Percentiles rank a stretch among this genome's conserved stretches.
Evolutionary conservation across 2,888 invertebrate species (phyloP).

Genomic region (Platerodrilus igneus): DNA sequence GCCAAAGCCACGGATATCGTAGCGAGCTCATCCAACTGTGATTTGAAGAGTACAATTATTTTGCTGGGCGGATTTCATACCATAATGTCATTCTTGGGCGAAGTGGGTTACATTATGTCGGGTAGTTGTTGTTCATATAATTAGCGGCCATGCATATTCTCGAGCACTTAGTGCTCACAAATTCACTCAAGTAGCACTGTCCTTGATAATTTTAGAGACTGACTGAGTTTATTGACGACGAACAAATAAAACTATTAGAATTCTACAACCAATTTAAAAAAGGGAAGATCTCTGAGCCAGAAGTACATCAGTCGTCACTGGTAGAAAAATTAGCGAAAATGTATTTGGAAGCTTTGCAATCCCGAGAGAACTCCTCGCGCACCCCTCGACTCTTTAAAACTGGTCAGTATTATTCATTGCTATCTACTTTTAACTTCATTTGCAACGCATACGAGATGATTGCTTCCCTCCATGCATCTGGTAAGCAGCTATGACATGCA

Average conservation of each 20-base stretch:
- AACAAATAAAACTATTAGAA: conserved; percentile 6
- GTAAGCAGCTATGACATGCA: conserved; percentile 1
- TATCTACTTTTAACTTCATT: conserved; percentile 8
- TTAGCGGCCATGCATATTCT: conserved; percentile 6
- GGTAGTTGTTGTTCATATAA: conserved; percentile 8
- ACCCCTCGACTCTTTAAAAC: conserved; percentile 3
- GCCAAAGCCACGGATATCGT: conserved; percentile 6
- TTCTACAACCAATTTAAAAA: conserved; percentile 5
- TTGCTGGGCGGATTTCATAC: conserved; percentile 7
- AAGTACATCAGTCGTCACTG: conserved; percentile 5
- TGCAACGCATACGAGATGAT: conserved; percentile 6
- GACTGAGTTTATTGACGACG: conserved; percentile 4
- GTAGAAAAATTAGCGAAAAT: conserved; percentile 1
- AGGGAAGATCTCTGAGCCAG: conserved; percentile 6
- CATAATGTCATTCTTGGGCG: conserved; percentile 7
- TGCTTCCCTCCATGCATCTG: conserved; percentile 5
- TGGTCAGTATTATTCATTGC: conserved; percentile 7
- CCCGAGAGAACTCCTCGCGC: conserved; percentile 2
- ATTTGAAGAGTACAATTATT: conserved; percentile 5
- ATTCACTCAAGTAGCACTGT: conserved; percentile 6
- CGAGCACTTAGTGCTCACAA: conserved; percentile 6
- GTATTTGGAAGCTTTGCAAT: conserved; percentile 6
- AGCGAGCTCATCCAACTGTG: conserved; percentile 6
- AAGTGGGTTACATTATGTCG: conserved; percentile 6
- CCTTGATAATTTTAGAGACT: conserved; percentile 4